Base-by-base conservation (phyloP, 1,140 invertebrate species). In the Tachypleus tridentatus region DNA sequence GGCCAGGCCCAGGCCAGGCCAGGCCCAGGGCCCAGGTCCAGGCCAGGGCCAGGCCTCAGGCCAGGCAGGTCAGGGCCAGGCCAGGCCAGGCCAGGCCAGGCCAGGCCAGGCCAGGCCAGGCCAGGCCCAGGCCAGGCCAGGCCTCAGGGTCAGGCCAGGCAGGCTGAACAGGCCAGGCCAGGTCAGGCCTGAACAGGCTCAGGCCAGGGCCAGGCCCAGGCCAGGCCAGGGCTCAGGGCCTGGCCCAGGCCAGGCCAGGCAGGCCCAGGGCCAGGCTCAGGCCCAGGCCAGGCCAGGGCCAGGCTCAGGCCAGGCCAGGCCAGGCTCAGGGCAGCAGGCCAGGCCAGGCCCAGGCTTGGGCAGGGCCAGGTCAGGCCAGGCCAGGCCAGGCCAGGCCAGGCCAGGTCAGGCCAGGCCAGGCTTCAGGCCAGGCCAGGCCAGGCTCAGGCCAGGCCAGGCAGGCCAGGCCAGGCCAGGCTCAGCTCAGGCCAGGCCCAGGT, bases 1-100 rank as follows among this genome's bases (percentile, higher is more conserved):
- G 69, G 68, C 69, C 70, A 69, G 69, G 68, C 69, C 70, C 68
- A 69, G 68, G 64, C 70, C 68, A 69, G 68, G 68, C 70, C n/a
- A n/a, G n/a, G n/a, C n/a, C n/a, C n/a, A n/a, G n/a, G n/a, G n/a
- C n/a, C n/a, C n/a, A n/a, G n/a, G n/a, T n/a, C n/a, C n/a, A n/a
- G n/a, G n/a, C n/a, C n/a, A n/a, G n/a, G n/a, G n/a, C n/a, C n/a
- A n/a, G n/a, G n/a, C n/a, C n/a, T n/a, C n/a, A n/a, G n/a, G n/a
- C n/a, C n/a, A n/a, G n/a, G n/a, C n/a, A n/a, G n/a, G n/a, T n/a
- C n/a, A n/a, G n/a, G n/a, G n/a, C n/a, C n/a, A n/a, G n/a, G n/a
- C n/a, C n/a, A n/a, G 69, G 69, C 69, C 64, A 69, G 58, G 62
- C 57, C 65, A 70, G 61, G 67, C 67, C 68, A 70, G 68, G 67